A percentile compares a stretch with the other conserved stretches of the same genome.
phyloP scores from a whole-genome alignment of 2,113 vertebrate species.

The Pseudolaguvia tuberculata region DNA sequence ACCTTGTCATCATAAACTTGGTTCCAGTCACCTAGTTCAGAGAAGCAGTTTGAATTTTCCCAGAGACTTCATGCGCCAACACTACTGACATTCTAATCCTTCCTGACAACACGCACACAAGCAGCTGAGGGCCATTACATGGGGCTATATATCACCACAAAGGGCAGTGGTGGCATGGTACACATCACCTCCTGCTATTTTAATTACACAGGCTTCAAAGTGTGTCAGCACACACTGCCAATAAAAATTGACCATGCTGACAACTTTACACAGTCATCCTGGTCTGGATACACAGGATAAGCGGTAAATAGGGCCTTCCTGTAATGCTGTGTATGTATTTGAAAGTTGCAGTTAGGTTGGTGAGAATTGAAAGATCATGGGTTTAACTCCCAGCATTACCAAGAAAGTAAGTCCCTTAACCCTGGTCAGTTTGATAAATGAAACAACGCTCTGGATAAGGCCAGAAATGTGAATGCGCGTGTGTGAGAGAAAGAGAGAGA shows the following conservation, averaged over 20 bases:
- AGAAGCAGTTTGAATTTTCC: constrained; percentile 24
- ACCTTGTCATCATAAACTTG: constrained; percentile 31
- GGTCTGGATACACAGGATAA: constrained; percentile 4
- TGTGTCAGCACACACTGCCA: constrained; percentile 49
- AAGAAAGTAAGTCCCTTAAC: too few species aligned
- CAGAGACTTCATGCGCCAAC: constrained; percentile 7
- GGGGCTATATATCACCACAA: constrained; percentile 46
- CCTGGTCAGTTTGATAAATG: too few species aligned
- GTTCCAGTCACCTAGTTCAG: constrained; percentile 37
- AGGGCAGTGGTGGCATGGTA: constrained; percentile 30
- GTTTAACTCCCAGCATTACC: too few species aligned
- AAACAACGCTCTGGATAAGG: too few species aligned
- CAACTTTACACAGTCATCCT: constrained; percentile 41
- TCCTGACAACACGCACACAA: constrained; percentile 36
- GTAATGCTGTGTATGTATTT: constrained; percentile 14
- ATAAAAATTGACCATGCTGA: constrained; percentile 43
- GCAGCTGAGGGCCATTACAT: constrained; percentile 43
- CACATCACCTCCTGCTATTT: constrained; percentile 41
- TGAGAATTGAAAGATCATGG: too few species aligned
- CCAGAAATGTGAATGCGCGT: too few species aligned
- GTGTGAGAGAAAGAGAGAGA: neutral
- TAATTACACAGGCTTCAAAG: constrained; percentile 57
- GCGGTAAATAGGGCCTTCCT: constrained; percentile 40
- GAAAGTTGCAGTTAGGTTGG: too few species aligned
- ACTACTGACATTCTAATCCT: constrained; percentile 44